phyloP scores from a whole-genome alignment of 1,140 invertebrate genomes.

The Drosophila littoralis region DNA sequence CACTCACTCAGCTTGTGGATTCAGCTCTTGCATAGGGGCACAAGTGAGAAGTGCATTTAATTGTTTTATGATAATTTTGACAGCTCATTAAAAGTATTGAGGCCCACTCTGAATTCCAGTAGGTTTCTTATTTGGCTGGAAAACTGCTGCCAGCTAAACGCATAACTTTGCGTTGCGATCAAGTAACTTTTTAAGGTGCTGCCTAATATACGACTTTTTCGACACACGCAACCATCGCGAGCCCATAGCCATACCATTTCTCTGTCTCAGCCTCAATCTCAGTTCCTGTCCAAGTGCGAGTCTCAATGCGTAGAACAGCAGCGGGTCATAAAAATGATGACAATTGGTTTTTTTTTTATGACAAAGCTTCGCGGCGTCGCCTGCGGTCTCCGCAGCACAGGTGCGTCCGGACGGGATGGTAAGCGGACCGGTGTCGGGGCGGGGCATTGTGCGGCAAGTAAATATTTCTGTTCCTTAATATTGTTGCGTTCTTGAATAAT shows the following conservation, averaged over 20 bases:
- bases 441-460: conserved; percentile 16
- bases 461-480: conserved; percentile 44
- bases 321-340: conserved; percentile 73
- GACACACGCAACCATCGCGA: conserved; percentile 41
- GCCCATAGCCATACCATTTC: conserved; percentile 17
- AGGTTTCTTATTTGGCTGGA: conserved; percentile 5
- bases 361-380: conserved; percentile 51
- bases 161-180: conserved; percentile 60
- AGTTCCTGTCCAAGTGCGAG: conserved; percentile 19
- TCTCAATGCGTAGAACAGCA: conserved; percentile 23
- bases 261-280: conserved; percentile 15
- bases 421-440: background rate
- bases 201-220: conserved; percentile 69
- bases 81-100: conserved; percentile 71
- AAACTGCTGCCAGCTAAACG: background rate
- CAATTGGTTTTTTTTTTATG: conserved; percentile 74
- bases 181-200: conserved; percentile 72
- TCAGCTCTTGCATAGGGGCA: conserved; percentile 50
- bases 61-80: conserved; percentile 81
- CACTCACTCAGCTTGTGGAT: conserved; percentile 38
- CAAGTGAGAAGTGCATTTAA: conserved; percentile 74
- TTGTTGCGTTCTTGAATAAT: conserved; percentile 69
- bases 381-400: conserved; percentile 61
- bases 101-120: conserved; percentile 29
- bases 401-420: conserved; percentile 49